Percentiles rank a stretch among this genome's conserved stretches.
Conservation (phyloP, 2,797 vertebrate genomes). For the Todus mexicanus region DNA sequence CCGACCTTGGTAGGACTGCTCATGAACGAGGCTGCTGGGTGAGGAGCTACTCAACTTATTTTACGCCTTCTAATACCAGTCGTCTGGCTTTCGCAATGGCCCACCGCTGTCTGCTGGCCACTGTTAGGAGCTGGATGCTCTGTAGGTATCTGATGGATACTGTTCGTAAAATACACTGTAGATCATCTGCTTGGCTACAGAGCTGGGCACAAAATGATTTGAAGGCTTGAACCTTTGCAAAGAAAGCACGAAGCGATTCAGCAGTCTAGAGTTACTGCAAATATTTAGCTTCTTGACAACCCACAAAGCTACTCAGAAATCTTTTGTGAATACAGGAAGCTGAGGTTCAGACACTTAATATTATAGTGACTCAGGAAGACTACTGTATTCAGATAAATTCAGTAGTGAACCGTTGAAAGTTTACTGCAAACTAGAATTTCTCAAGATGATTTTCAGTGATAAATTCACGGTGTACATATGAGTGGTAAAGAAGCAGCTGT, state of each 20-base stretch:
- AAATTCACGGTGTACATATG: background rate
- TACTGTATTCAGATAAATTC: background rate
- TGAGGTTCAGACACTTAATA: background rate
- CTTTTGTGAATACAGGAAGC: background rate
- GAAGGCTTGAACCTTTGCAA: background rate
- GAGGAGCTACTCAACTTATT: background rate
- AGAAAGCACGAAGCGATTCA: background rate
- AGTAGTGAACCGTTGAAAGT: background rate
- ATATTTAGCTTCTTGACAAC: background rate
- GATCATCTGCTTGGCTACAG: background rate
- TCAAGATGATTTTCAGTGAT: background rate
- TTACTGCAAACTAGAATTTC: background rate
- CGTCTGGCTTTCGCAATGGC: background rate
- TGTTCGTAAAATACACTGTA: background rate
- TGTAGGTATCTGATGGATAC: background rate
- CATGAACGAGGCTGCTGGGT: background rate
- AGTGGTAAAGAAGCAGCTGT: background rate
- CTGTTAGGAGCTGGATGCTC: fast-evolving
- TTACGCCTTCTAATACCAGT: background rate
- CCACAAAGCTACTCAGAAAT: background rate
- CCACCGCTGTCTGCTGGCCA: background rate
- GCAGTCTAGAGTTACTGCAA: background rate
- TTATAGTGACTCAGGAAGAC: background rate
- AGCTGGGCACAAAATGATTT: background rate
- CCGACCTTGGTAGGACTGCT: background rate